phyloP scores from a whole-genome alignment of 2,797 vertebrate genomes.

The Toxotes lorentzi region DNA sequence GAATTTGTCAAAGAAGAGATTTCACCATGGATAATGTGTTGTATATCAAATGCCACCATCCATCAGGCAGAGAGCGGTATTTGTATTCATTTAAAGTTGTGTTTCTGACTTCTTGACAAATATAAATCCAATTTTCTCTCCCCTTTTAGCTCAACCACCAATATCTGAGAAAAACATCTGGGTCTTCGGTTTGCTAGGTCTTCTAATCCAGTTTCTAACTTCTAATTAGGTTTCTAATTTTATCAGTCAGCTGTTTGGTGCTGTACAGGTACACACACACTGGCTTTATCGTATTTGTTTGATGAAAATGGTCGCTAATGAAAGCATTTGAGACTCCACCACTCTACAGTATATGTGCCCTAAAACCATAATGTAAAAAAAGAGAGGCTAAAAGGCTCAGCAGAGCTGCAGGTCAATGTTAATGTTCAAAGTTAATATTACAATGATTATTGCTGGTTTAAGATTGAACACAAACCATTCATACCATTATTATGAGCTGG shows the following conservation, averaged over 20 bases:
- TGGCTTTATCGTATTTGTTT: background rate
- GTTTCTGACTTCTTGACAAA: background rate
- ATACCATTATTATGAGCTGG: background rate
- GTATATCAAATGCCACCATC: background rate
- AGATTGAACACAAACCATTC: background rate
- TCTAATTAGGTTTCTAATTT: background rate
- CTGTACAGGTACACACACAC: background rate
- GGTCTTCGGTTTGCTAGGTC: background rate
- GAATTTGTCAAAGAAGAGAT: slow-evolving; percentile 1
- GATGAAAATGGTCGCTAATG: background rate
- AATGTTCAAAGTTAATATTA: background rate
- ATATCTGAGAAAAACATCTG: background rate
- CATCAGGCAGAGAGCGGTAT: background rate
- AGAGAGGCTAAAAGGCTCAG: background rate
- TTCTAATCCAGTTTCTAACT: background rate
- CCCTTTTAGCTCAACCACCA: background rate
- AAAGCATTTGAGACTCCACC: background rate
- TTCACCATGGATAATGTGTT: background rate
- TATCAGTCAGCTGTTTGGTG: background rate
- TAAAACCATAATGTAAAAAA: background rate
- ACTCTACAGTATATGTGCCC: background rate
- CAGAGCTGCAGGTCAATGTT: background rate
- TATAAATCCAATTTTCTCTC: background rate
- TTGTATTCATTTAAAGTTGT: background rate
- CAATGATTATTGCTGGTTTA: background rate